A percentile compares a stretch with the other conserved stretches of the same genome.
Conservation (phyloP, 92 coral and sea anemone genomes). For the Heteractis magnifica region DNA sequence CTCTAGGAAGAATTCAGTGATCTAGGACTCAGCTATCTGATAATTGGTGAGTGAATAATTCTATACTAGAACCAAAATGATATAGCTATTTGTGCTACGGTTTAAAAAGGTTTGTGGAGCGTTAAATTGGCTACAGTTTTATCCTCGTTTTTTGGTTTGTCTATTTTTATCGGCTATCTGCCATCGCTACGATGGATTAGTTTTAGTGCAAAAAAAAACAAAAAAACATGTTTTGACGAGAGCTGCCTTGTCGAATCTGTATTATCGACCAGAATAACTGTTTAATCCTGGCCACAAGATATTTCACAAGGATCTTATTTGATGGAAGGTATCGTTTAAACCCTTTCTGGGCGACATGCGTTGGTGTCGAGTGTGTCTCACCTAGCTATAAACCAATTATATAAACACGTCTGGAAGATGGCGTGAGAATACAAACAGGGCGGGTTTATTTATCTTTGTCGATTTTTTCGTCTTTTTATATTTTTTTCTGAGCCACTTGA, state of each 20-base stretch:
- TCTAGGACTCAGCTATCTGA: not conserved
- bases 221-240: not conserved
- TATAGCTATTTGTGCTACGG: not conserved
- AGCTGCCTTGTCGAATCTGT: not conserved
- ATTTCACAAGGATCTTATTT: not conserved
- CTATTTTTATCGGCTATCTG: not conserved
- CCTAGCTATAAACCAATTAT: too few species aligned
- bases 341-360: not conserved
- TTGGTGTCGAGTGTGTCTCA: too few species aligned
- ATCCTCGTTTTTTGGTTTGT: not conserved
- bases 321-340: not conserved
- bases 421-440: too few species aligned
- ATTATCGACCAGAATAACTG: not conserved
- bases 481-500: too few species aligned
- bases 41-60: not conserved
- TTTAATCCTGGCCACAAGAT: not conserved
- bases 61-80: not conserved
- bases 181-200: not conserved
- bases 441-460: too few species aligned
- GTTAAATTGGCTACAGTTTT: not conserved
- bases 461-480: too few species aligned
- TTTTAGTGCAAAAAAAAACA: not conserved
- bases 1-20: not conserved
- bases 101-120: not conserved
- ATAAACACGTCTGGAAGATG: too few species aligned